These are phyloP conservation scores for Sternarchorhynchus goeldii DNA, from an alignment of 2,797 vertebrate genomes.

Conservation along the genomic window DNA sequence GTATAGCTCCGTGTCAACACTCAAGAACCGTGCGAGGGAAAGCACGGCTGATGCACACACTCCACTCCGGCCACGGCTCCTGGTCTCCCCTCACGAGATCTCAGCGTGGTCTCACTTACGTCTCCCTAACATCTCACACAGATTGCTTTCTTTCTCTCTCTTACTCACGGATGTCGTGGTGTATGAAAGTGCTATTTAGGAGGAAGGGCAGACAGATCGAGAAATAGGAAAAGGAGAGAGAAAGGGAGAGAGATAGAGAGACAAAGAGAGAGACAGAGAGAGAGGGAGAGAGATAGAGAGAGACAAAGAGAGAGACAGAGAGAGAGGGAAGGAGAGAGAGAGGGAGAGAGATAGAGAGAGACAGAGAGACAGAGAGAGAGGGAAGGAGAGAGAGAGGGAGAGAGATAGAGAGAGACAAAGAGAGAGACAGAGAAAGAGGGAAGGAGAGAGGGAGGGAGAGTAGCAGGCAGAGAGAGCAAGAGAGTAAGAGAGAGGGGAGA, in stretches of 20 bases:
- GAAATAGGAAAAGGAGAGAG: not conserved
- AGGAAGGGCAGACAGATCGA: not conserved
- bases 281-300: not conserved
- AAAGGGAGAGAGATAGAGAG: not conserved
- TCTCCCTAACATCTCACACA: not conserved
- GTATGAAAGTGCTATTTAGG: conserved; percentile 25
- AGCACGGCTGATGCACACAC: conserved; percentile 1
- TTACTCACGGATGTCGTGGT: not conserved
- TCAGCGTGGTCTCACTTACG: conserved; percentile 23
- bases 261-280: not conserved
- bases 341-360: not conserved
- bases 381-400: too few relatives aligned
- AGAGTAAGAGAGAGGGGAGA: not conserved
- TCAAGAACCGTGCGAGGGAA: conserved; percentile 34
- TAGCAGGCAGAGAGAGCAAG: not conserved
- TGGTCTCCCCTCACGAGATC: conserved; percentile 29
- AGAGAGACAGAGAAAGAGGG: not conserved
- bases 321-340: not conserved
- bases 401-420: not conserved
- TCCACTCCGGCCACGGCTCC: conserved; percentile 13
- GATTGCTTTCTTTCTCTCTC: not conserved
- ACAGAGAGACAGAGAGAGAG: not conserved
- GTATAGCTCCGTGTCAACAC: conserved; percentile 40
- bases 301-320: not conserved
- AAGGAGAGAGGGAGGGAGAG: not conserved